phyloP scores from a whole-genome alignment of 1,140 invertebrate species.

The Maniola jurtina region DNA sequence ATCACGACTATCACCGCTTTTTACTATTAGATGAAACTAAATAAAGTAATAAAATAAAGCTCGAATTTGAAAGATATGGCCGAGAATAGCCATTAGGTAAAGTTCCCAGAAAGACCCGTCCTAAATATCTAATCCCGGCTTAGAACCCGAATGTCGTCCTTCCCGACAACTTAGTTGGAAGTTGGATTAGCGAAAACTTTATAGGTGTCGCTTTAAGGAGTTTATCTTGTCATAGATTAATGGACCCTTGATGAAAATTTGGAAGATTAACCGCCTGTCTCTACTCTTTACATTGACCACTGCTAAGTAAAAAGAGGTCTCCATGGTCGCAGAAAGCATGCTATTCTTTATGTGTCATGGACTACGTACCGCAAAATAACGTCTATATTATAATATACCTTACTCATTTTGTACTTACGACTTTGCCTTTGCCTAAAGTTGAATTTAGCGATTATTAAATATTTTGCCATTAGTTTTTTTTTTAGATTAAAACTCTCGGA shows the following conservation, averaged over 20 bases:
- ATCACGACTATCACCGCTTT: too few relatives aligned
- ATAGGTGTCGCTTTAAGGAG: constrained; percentile 13
- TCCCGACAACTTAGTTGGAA: constrained; percentile 3
- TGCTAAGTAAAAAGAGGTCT: neutral
- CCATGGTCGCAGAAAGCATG: too few relatives aligned
- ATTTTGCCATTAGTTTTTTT: too few relatives aligned
- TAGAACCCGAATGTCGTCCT: constrained; percentile 2
- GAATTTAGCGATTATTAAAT: too few relatives aligned
- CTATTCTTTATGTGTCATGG: too few relatives aligned
- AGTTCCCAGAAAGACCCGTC: neutral
- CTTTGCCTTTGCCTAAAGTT: too few relatives aligned
- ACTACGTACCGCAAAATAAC: too few relatives aligned
- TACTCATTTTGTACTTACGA: too few relatives aligned
- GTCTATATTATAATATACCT: too few relatives aligned
- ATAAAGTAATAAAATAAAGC: neutral
- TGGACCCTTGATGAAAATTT: neutral
- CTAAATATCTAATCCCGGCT: constrained; percentile 2
- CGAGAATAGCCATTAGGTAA: neutral
- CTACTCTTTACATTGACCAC: neutral
- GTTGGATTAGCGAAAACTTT: constrained; percentile 7
- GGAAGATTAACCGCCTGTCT: neutral
- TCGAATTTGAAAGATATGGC: neutral
- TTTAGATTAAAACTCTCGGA: too few relatives aligned
- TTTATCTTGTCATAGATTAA: constrained; percentile 10
- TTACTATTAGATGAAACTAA: too few relatives aligned